Evolutionary conservation across 1,140 invertebrate genomes (phyloP).

Genomic region (Campoletis sonorensis): DNA sequence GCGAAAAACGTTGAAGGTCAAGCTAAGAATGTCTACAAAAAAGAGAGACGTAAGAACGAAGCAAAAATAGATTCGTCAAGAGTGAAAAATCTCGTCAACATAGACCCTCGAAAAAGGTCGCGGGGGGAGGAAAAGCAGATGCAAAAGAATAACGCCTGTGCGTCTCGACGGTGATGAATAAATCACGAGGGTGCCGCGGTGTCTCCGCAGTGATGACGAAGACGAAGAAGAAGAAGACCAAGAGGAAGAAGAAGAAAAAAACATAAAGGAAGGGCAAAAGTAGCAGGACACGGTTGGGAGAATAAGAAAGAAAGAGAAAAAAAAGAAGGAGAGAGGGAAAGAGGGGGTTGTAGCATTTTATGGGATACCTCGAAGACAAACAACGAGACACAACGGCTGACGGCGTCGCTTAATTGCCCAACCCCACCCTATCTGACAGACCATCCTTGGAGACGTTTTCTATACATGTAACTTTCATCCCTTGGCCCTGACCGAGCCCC

Average conservation of each 20-base stretch:
- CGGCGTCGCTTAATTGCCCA: slow-evolving; percentile 69
- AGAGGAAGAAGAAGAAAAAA: slow-evolving; percentile 39
- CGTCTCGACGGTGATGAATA: slow-evolving; percentile 65
- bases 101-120: slow-evolving; percentile 19
- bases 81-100: slow-evolving; percentile 41
- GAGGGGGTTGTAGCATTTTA: slow-evolving; percentile 61
- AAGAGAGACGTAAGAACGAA: background rate
- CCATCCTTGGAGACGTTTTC: slow-evolving; percentile 20
- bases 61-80: slow-evolving; percentile 40
- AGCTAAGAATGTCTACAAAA: too few relatives aligned
- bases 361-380: slow-evolving; percentile 69
- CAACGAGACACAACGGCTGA: slow-evolving; percentile 70
- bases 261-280: slow-evolving; percentile 8
- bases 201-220: slow-evolving; percentile 39
- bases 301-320: slow-evolving; percentile 29
- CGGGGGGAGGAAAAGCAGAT: slow-evolving; percentile 44
- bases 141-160: slow-evolving; percentile 55
- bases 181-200: slow-evolving; percentile 61
- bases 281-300: slow-evolving; percentile 27
- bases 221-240: slow-evolving; percentile 50
- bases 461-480: slow-evolving; percentile 4
- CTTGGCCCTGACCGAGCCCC: slow-evolving; percentile 27
- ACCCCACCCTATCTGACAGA: slow-evolving; percentile 47
- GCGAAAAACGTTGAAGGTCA: too few relatives aligned
- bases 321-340: slow-evolving; percentile 13